These are phyloP conservation scores for Platichthys flesus DNA, from an alignment of 2,113 vertebrate genomes.

Conservation along the genomic window DNA sequence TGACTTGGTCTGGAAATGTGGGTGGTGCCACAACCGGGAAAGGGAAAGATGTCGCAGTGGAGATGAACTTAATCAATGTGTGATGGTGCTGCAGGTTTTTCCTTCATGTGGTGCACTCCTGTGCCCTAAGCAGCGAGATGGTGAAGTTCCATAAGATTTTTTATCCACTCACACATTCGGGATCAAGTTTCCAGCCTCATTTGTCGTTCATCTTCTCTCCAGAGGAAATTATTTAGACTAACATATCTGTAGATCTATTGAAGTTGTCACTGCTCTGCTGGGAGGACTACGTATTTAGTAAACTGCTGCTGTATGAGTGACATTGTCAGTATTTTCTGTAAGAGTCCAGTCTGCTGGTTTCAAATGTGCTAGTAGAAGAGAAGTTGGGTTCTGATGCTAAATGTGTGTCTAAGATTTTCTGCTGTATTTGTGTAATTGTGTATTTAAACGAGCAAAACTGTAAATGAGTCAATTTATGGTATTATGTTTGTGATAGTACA, in stretches of 20 bases:
- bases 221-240: too few species aligned
- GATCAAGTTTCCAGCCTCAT: slow-evolving; percentile 9
- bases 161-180: slow-evolving; percentile 10
- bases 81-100: too few species aligned
- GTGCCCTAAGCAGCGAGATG: background rate
- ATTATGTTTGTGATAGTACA: slow-evolving; percentile 5
- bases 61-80: background rate
- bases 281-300: background rate
- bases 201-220: slow-evolving; percentile 8
- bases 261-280: background rate
- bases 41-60: background rate
- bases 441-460: background rate
- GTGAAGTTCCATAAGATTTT: background rate
- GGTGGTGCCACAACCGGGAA: too few species aligned
- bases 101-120: background rate
- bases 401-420: background rate
- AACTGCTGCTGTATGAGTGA: slow-evolving; percentile 13
- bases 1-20: too few species aligned
- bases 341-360: slow-evolving; percentile 9
- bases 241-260: background rate
- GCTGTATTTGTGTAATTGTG: slow-evolving; percentile 17
- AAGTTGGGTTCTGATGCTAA: background rate
- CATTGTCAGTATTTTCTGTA: background rate
- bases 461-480: background rate
- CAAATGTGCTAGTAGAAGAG: slow-evolving; percentile 6